These are phyloP conservation scores for Sorex fumeus DNA, from an alignment of 2,113 vertebrate species.

Conservation along the genomic window DNA sequence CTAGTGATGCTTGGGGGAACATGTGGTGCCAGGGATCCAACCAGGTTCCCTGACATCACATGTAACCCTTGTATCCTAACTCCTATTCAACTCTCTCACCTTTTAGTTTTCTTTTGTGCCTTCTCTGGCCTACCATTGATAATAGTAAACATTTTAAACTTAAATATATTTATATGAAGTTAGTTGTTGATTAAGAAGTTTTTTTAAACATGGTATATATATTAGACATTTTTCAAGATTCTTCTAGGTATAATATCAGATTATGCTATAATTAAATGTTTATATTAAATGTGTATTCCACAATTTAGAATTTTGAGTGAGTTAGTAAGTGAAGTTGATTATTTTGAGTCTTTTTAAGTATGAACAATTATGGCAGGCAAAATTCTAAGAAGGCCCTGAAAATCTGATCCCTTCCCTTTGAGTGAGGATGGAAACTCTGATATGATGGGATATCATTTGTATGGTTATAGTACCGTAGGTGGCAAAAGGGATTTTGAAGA, in stretches of 20 bases:
- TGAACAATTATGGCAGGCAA: not conserved
- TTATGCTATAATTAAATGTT: too few relatives aligned
- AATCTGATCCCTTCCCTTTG: fast-evolving
- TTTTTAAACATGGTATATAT: too few relatives aligned
- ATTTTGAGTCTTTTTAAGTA: not conserved
- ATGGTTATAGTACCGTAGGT: not conserved
- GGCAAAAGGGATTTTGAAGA: not conserved
- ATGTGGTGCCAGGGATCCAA: too few relatives aligned
- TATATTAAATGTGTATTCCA: conserved; percentile 17
- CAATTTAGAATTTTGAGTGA: conserved; percentile 20
- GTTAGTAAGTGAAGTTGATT: not conserved
- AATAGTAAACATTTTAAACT: conserved; percentile 33
- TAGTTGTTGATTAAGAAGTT: not conserved
- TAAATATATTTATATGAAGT: conserved; percentile 25
- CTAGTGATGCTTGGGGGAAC: too few relatives aligned
- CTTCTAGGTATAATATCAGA: not conserved
- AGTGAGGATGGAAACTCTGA: not conserved
- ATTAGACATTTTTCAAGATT: not conserved
- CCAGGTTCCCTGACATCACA: too few relatives aligned
- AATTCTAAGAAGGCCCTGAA: not conserved
- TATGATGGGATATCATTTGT: not conserved
- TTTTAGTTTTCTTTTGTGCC: not conserved
- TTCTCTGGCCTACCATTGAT: not conserved
- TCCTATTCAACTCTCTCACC: too few relatives aligned
- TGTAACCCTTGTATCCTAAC: too few relatives aligned